phyloP scores from a whole-genome alignment of 2,888 invertebrate genomes.

The Lithophane semibrunnea region DNA sequence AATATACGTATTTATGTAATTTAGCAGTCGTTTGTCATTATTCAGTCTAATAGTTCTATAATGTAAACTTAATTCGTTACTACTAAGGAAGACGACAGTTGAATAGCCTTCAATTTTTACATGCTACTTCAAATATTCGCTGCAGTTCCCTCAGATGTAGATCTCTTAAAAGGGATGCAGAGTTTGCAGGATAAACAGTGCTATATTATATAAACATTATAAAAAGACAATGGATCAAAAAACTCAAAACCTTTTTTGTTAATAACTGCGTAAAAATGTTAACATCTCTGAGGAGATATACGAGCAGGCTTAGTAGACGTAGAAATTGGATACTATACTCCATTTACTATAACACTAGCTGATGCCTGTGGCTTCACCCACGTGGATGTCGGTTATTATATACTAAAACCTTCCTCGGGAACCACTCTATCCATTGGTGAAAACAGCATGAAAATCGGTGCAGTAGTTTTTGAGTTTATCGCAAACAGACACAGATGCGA shows the following conservation, averaged over 20 bases:
- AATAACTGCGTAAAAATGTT: neutral
- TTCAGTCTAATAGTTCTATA: constrained; percentile 47
- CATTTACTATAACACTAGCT: no score
- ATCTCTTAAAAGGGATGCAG: neutral
- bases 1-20: constrained; percentile 45
- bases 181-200: neutral
- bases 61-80: constrained; percentile 51
- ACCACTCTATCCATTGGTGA: no score
- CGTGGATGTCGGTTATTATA: no score
- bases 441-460: no score
- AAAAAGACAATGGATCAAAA: no score
- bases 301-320: neutral
- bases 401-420: no score
- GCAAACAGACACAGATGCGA: no score
- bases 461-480: no score
- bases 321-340: no score
- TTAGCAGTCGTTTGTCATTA: constrained; percentile 32
- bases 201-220: neutral
- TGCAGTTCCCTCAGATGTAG: neutral
- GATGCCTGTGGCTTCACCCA: no score
- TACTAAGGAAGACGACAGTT: constrained; percentile 26
- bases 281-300: constrained; percentile 1
- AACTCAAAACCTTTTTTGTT: neutral
- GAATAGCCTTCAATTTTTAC: neutral
- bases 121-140: neutral